Percentiles rank a stretch among this genome's conserved stretches.
phyloP scores from a whole-genome alignment of 2,797 vertebrate species.

The Melanotaenia pygmaea region DNA sequence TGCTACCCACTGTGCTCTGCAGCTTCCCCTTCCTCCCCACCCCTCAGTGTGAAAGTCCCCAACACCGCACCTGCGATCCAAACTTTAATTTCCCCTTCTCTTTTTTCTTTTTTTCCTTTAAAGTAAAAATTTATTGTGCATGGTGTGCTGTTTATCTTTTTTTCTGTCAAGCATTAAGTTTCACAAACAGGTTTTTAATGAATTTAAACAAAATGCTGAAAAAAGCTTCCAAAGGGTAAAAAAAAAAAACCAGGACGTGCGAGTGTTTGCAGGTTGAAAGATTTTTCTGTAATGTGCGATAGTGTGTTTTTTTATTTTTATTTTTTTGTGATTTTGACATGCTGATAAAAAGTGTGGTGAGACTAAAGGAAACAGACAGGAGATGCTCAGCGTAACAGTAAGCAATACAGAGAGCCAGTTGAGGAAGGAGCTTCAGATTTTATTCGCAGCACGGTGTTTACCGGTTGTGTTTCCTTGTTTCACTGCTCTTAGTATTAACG shows the following conservation, averaged over 20 bases:
- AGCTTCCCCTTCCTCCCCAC: conserved; percentile 3
- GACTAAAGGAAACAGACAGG: neutral
- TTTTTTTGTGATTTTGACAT: conserved; percentile 35
- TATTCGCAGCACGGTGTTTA: neutral
- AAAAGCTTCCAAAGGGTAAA: conserved; percentile 59
- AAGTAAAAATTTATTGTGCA: conserved; percentile 46
- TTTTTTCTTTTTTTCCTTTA: neutral
- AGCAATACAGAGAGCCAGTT: conserved; percentile 31
- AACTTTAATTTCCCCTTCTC: neutral
- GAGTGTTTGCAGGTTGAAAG: neutral
- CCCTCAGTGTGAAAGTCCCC: conserved; percentile 10
- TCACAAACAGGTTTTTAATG: conserved; percentile 42
- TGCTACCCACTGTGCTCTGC: conserved; percentile 21
- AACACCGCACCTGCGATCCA: neutral
- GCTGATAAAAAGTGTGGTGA: conserved; percentile 28
- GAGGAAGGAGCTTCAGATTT: neutral
- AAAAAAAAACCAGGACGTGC: conserved; percentile 17
- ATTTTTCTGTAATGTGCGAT: neutral
- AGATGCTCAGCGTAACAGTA: conserved; percentile 30
- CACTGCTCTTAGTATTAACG: conserved; percentile 47
- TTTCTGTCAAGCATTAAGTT: conserved; percentile 1
- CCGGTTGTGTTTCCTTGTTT: conserved; percentile 24
- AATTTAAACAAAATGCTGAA: conserved; percentile 57
- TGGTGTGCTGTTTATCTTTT: conserved; percentile 45
- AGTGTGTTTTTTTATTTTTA: conserved; percentile 1